Evolutionary conservation across 2,113 vertebrate genomes (phyloP).

Genomic region (Glareola pratincola): DNA sequence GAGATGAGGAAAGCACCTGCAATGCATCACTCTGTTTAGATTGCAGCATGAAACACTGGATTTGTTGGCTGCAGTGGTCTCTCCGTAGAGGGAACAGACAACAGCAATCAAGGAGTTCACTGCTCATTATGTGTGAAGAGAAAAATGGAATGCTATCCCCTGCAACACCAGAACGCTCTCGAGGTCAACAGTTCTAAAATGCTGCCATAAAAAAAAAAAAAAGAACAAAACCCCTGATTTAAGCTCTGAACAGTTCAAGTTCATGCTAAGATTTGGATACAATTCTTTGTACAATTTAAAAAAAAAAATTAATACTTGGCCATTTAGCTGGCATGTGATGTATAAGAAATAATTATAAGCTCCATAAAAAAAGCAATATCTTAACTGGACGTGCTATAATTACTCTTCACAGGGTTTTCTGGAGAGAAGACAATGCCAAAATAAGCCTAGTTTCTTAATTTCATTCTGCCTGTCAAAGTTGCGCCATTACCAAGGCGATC

Average conservation of each 20-base stretch:
- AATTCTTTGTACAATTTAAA: not conserved
- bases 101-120: slow-evolving; percentile 67
- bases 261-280: not conserved
- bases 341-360: not conserved
- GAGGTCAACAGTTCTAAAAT: slow-evolving; percentile 5
- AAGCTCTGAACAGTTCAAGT: not conserved
- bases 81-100: slow-evolving; percentile 70
- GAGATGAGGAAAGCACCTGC: slow-evolving; percentile 82
- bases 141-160: slow-evolving; percentile 40
- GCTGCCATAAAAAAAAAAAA: not conserved
- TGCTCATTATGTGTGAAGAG: slow-evolving; percentile 61
- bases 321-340: not conserved
- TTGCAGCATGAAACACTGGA: slow-evolving; percentile 68
- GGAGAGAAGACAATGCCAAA: not conserved
- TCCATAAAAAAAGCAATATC: not conserved
- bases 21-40: slow-evolving; percentile 84
- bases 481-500: too few species aligned
- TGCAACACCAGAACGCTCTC: not conserved
- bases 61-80: slow-evolving; percentile 72
- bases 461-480: not conserved
- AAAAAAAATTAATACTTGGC: not conserved
- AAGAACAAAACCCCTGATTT: not conserved
- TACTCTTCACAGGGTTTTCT: not conserved
- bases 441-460: not conserved
- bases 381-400: not conserved